Percentiles rank a stretch among this genome's conserved stretches.
Conservation (phyloP, 2,888 invertebrate genomes). For the Diarsia mendica region DNA sequence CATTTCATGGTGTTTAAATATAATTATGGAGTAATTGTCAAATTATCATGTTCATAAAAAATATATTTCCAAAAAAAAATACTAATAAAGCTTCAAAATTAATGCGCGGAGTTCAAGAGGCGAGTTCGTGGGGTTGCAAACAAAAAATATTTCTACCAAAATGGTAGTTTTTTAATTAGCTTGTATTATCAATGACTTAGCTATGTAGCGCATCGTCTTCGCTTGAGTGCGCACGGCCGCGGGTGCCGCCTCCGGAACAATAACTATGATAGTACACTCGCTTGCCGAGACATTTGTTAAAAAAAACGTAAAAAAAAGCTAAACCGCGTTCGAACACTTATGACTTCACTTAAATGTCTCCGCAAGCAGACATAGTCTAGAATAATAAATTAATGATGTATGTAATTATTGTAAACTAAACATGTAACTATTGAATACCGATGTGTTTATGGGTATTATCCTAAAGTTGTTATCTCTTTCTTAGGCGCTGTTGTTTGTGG, state of each 20-base stretch:
- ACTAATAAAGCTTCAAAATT: constrained; percentile 31
- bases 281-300: constrained; percentile 78
- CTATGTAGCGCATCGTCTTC: constrained; percentile 70
- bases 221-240: constrained; percentile 71
- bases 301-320: constrained; percentile 52
- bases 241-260: constrained; percentile 80
- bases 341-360: constrained; percentile 74
- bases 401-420: constrained; percentile 81
- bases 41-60: constrained; percentile 41
- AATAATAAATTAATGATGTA: constrained; percentile 68
- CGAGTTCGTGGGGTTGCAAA: constrained; percentile 46
- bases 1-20: constrained; percentile 30
- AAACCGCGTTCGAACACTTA: constrained; percentile 65
- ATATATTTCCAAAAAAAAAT: constrained; percentile 20
- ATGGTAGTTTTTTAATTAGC: constrained; percentile 65
- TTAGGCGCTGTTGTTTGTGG: constrained; percentile 89
- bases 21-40: constrained; percentile 41
- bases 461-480: constrained; percentile 90
- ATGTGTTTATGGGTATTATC: constrained; percentile 87
- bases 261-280: constrained; percentile 78
- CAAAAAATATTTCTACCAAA: constrained; percentile 60
- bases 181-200: constrained; percentile 63
- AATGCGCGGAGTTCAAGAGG: constrained; percentile 30
- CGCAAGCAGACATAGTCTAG: constrained; percentile 77
- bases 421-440: constrained; percentile 81